Base-by-base conservation (phyloP, 2,113 vertebrate genomes). In the Anoplopoma fimbria region DNA sequence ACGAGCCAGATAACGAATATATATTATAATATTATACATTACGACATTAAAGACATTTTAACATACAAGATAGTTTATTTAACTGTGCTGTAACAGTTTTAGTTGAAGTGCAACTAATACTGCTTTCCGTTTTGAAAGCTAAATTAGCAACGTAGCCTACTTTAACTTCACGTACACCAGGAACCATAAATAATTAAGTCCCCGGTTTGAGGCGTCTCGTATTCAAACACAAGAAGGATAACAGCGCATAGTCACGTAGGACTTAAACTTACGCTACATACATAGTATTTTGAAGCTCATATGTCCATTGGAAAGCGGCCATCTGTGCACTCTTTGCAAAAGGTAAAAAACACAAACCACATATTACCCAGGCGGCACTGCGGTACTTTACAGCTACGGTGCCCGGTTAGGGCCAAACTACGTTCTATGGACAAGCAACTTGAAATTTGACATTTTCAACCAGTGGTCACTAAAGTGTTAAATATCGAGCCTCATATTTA, bases 141-240 rank as follows among this genome's bases (percentile, higher is more conserved):
- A 91, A 53, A 21, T 89, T 91, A 92, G 92, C 91, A 77, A 49
- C 45, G 9, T 90, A 89, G 88, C 87, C 9, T 67, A 2, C 23
- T 82, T 74, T 49, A 27, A 75, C 10, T 25, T 23, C 73, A 71
- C 15, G 33, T n/a, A 45, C 14, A 9, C 29, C 15, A 53, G 0
- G 62, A 17, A 9, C 31, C 51, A 25, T 62, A 71, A 63, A 42
- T 25, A 15, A 33, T 1, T 1, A 6, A 38, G 23, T 58, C 12
- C 2, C 9, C 4, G 7, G 4, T 42, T 73, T 58, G 5, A 33
- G n/a, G 19, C 17, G 15, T 15, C 3, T 72, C 7, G 33, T 34
- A n/a, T 21, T 51, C 9, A 29, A 78, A 36, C 2, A 15, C 4
- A 2, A 2, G 5, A 77, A 27, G 36, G 1, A 23, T 38, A 61